phyloP scores from a whole-genome alignment of 37 sponge, comb jelly and placozoan species.

The Beroe ovata region DNA sequence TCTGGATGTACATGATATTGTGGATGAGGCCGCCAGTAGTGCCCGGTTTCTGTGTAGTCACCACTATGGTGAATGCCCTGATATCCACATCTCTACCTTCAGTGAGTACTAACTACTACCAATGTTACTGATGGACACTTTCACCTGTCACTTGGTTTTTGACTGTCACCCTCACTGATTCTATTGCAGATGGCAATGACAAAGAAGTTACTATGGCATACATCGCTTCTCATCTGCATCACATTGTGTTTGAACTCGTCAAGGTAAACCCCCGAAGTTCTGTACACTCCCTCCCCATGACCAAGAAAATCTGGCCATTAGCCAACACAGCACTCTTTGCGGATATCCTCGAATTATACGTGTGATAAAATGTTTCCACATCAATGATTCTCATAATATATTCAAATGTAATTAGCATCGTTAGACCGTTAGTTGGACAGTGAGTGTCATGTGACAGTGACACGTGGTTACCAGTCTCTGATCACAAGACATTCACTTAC shows the following conservation, averaged over 20 bases:
- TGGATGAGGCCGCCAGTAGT: constrained; percentile 59
- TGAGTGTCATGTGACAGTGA: too few relatives aligned
- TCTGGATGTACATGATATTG: constrained; percentile 62
- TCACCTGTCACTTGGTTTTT: too few relatives aligned
- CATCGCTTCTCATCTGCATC: constrained; percentile 45
- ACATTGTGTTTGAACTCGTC: constrained; percentile 67
- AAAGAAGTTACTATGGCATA: neutral
- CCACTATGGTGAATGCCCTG: constrained; percentile 29
- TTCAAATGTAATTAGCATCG: neutral
- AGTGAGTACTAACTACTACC: constrained; percentile 22
- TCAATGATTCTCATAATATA: neutral
- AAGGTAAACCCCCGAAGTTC: too few relatives aligned
- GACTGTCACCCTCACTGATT: too few relatives aligned
- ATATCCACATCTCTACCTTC: constrained; percentile 16
- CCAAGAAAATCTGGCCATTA: too few relatives aligned
- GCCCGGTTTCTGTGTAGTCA: constrained; percentile 38
- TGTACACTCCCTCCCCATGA: too few relatives aligned
- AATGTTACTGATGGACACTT: too few relatives aligned
- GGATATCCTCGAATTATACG: too few relatives aligned
- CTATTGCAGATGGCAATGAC: neutral
- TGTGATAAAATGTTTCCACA: neutral
- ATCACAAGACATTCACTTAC: too few relatives aligned
- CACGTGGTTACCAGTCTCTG: too few relatives aligned
- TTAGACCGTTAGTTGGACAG: too few relatives aligned
- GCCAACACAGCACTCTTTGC: too few relatives aligned